Evolutionary conservation across 2,797 vertebrate genomes (phyloP).

Genomic region (Apogon hyalosoma): DNA sequence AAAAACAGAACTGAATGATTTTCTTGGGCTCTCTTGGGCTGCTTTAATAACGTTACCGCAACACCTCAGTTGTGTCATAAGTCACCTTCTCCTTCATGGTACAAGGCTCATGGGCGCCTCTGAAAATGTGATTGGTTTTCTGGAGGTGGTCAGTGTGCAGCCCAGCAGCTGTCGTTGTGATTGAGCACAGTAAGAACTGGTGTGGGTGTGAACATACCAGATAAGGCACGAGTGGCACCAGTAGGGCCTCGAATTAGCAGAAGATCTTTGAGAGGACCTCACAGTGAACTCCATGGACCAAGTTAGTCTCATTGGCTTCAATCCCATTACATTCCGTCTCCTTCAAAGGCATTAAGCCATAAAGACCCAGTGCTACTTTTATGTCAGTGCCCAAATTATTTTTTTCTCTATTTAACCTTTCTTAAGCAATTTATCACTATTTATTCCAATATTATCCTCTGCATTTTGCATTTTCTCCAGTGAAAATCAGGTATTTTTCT

Average conservation of each 20-base stretch:
- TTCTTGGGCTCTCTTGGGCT: constrained; percentile 14
- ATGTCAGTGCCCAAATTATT: too few relatives aligned
- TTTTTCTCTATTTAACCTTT: too few relatives aligned
- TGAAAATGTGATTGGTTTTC: constrained; percentile 77
- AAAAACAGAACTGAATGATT: constrained; percentile 6
- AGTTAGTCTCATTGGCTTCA: constrained; percentile 18
- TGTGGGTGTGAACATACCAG: constrained; percentile 56
- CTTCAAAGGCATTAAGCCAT: constrained; percentile 1
- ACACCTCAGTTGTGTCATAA: constrained; percentile 40
- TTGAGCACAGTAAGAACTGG: constrained; percentile 63
- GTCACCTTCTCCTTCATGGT: constrained; percentile 59
- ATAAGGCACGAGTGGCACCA: constrained; percentile 49
- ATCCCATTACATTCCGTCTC: constrained; percentile 6
- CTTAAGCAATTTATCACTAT: too few relatives aligned
- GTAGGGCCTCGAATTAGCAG: constrained; percentile 44
- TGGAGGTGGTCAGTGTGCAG: constrained; percentile 60
- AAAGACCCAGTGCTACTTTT: too few relatives aligned
- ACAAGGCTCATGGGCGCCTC: constrained; percentile 48
- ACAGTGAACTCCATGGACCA: constrained; percentile 27
- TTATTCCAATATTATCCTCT: too few relatives aligned
- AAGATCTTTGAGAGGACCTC: constrained; percentile 30
- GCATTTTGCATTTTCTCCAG: too few relatives aligned
- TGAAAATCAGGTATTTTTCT: too few relatives aligned
- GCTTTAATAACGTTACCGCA: constrained; percentile 33
- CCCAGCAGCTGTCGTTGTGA: constrained; percentile 66